Percentiles rank a stretch among this genome's conserved stretches.
These are phyloP conservation scores for Lineus longissimus DNA, from an alignment of 1,140 invertebrate species.

Conservation along the genomic window DNA sequence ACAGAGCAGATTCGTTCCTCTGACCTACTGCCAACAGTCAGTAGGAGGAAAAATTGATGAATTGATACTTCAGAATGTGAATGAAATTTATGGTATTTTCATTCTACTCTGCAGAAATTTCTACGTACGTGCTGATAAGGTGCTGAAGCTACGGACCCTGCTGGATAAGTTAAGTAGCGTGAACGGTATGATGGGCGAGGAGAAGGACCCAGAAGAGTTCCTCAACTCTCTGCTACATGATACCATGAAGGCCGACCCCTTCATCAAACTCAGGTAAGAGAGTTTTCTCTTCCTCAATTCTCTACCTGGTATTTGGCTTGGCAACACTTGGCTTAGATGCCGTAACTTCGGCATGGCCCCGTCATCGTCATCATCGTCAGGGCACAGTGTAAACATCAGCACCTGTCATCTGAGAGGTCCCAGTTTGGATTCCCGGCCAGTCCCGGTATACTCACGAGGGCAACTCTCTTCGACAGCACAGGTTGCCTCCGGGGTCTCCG, in stretches of 20 bases:
- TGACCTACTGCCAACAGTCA: neutral
- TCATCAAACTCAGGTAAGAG: conserved; percentile 49
- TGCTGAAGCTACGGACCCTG: conserved; percentile 88
- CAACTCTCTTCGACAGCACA: too few species aligned
- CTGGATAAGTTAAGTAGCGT: conserved; percentile 83
- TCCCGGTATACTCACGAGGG: too few species aligned
- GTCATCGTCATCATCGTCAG: too few species aligned
- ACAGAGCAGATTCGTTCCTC: too few species aligned
- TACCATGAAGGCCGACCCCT: conserved; percentile 73
- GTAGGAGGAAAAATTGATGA: neutral
- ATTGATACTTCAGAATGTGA: too few species aligned
- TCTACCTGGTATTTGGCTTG: neutral
- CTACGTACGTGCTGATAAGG: conserved; percentile 87
- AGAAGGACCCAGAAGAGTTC: conserved; percentile 97
- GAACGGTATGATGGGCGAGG: conserved; percentile 83
- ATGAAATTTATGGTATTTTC: neutral
- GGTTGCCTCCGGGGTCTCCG: too few species aligned
- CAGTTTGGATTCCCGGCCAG: too few species aligned
- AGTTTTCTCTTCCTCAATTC: neutral
- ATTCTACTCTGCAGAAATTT: conserved; percentile 59
- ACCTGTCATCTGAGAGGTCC: too few species aligned
- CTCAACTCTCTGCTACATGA: conserved; percentile 86
- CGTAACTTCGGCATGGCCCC: too few species aligned
- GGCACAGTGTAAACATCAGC: too few species aligned
- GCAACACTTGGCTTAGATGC: too few species aligned